Base-by-base conservation (phyloP, 1,140 invertebrate species). In the Coelopa frigida region DNA sequence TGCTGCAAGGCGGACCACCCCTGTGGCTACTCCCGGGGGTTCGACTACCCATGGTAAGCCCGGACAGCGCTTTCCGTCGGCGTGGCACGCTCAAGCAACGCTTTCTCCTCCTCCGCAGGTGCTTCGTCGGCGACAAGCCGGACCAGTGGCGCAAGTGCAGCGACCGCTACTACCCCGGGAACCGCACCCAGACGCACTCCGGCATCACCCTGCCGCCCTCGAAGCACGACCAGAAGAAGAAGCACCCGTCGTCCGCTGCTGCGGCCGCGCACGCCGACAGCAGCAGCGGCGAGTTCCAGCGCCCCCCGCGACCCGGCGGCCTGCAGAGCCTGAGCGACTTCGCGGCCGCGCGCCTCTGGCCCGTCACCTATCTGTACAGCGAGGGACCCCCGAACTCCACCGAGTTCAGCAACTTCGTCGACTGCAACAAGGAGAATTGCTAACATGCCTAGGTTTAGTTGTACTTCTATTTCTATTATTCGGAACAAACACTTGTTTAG, bases 81-180 rank as follows among this genome's bases (percentile, higher is more conserved):
- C 39, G 22, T 40, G 37, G 50, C 17, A 7, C 22, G 29, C 8
- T 8, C 4, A 37, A 24, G 37, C 7, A 17, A 42, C 24, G 7
- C 29, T 46, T 40, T 46, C 22, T 45, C 7, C 31, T 2, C 22
- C 39, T 41, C 6, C 4, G 5, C 50, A 87, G 85, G 84, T 88
- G 85, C 59, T 85, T 85, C 63, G 86, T 89, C 3, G 86, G 86
- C 35, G 73, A 78, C 8, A 70, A 70, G 2, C 68, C 73, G 8
- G 83, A 87, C 31, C 85, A 89, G 71, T 89, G 85, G 85, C 73
- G 87, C 18, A 86, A 86, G 17, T 89, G 86, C 59, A 87, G 81
- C 55, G 85, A 89, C 50, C 77, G 79, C 24, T 88, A 89, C 58
- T 85, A 78, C 56, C 85, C 85, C 0, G 48, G 62, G 51, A 44